A percentile compares a stretch with the other conserved stretches of the same genome.
phyloP scores from a whole-genome alignment of 2,113 vertebrate species.

The Seriola dumerili region DNA sequence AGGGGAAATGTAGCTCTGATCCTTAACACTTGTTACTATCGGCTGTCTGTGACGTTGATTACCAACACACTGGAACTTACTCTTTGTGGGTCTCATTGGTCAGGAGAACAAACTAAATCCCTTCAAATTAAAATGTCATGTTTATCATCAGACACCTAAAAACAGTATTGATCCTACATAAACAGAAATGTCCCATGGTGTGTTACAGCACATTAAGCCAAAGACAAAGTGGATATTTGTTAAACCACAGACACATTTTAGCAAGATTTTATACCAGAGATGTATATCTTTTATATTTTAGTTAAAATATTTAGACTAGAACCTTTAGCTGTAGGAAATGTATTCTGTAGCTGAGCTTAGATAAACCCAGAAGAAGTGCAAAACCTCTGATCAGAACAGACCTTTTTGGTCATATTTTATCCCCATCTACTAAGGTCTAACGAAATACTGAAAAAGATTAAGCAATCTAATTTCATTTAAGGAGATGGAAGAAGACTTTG shows the following conservation, averaged over 20 bases:
- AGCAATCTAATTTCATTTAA: neutral
- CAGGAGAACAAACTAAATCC: neutral
- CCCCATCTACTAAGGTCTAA: neutral
- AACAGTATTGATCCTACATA: neutral
- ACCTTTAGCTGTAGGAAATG: no score
- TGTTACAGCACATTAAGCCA: neutral
- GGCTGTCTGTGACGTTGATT: neutral
- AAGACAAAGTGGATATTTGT: neutral
- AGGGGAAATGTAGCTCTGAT: neutral
- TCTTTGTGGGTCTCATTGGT: neutral
- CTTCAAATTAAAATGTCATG: neutral
- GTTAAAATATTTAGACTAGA: neutral
- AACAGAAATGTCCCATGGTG: neutral
- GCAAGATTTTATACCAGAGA: neutral
- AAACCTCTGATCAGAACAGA: neutral
- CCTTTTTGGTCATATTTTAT: neutral
- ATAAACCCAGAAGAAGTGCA: neutral
- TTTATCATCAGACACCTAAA: neutral
- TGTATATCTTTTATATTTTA: neutral
- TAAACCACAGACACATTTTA: neutral
- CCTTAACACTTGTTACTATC: neutral
- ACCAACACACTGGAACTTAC: neutral
- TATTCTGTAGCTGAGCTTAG: neutral
- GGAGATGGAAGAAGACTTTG: constrained; percentile 1
- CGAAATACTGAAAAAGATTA: neutral